Evolutionary conservation across 2,797 vertebrate species (phyloP), one percentile per base, ranked within the genome.

Genomic region (Lates japonicus): DNA sequence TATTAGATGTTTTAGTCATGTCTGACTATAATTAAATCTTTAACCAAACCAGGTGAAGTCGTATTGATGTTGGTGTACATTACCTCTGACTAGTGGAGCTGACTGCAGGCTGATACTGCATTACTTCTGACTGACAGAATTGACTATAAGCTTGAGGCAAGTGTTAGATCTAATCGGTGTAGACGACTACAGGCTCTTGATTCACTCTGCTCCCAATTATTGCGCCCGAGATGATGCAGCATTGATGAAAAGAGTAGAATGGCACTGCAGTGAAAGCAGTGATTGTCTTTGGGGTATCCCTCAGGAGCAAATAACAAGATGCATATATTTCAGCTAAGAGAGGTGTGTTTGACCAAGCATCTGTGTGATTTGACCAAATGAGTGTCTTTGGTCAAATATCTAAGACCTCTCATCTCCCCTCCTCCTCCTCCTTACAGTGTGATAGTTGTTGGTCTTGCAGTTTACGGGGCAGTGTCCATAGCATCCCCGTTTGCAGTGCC

Each of bases 131-230:
- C 58, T 74, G 85, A 83, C 77, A 71, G 76, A 22, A 65, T n/a
- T 61, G 58, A 78, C 76, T 84, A 11, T 70, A 74, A 69, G 75
- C 85, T 81, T 12, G 12, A 63, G 65, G 83, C 76, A 33, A 69
- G 72, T 65, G 70, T 81, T 87, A 14, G 58, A 76, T 80, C 35
- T 86, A 77, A 91, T 88, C 44, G 52, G n/a, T 66, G 80, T 51
- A 46, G 81, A 78, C 44, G 49, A 81, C 81, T 79, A 74, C 19
- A 22, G 64, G 74, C 49, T 73, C 63, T 69, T 70, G 70, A 82
- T 80, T 75, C 70, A 63, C 62, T 80, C 78, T 31, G 51, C 44
- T 82, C 59, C 67, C 60, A 85, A 68, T 83, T 80, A 83, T 79
- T 71, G 64, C 64, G 63, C 71, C 51, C 22, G 1, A 51, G 60